Evolutionary conservation across 2,113 vertebrate species (phyloP).

Genomic region (Psittacula cyanocephala): DNA sequence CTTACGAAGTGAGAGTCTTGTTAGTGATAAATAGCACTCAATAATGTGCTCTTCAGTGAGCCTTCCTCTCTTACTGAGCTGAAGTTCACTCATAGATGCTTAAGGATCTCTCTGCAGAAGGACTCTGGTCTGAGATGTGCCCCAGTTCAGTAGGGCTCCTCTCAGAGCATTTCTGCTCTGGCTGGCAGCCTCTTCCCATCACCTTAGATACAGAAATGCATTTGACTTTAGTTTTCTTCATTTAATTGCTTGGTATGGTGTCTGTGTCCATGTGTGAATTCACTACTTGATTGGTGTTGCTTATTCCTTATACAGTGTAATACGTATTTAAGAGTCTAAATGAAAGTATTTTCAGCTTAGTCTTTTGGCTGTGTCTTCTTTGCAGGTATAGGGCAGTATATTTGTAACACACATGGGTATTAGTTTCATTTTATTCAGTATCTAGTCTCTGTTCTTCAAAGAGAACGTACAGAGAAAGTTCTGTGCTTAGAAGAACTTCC

Average conservation of each 20-base stretch:
- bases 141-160: not conserved
- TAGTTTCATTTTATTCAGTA: not conserved
- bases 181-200: not conserved
- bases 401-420: too few species aligned
- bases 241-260: not conserved
- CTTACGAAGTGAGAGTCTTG: not conserved
- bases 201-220: not conserved
- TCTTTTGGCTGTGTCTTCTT: not conserved
- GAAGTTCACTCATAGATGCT: not conserved
- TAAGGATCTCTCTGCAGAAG: fast-evolving
- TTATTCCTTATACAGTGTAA: not conserved
- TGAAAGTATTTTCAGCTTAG: not conserved
- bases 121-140: not conserved
- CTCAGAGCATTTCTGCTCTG: not conserved
- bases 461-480: not conserved
- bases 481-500: not conserved
- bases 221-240: not conserved
- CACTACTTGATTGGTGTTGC: not conserved
- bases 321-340: not conserved
- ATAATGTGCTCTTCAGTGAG: not conserved
- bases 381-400: not conserved
- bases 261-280: not conserved
- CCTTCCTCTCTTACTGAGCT: fast-evolving
- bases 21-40: too few species aligned
- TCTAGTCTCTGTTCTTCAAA: not conserved